Evolutionary conservation across 2,797 vertebrate genomes (phyloP).

Genomic region (Bucorvus abyssinicus): DNA sequence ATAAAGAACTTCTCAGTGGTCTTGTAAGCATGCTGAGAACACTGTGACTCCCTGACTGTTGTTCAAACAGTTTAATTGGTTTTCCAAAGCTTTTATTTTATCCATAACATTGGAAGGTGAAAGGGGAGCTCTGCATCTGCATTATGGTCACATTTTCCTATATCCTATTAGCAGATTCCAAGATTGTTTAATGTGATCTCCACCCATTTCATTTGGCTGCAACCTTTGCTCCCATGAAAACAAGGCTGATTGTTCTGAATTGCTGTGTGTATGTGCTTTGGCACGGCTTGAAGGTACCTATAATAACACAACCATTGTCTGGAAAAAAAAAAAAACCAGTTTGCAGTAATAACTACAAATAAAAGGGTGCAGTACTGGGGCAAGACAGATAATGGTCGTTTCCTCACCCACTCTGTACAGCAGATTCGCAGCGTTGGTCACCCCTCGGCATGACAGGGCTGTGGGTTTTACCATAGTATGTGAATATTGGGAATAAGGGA

Average conservation of each 20-base stretch:
- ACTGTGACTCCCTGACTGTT: not conserved
- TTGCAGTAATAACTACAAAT: conserved; percentile 70
- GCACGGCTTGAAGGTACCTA: conserved; percentile 73
- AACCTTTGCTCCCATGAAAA: conserved; percentile 76
- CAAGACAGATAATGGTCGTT: conserved; percentile 52
- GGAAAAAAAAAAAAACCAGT: conserved; percentile 55
- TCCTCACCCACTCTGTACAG: not conserved
- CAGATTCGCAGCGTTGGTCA: not conserved
- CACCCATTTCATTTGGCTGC: conserved; percentile 80
- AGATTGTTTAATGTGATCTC: conserved; percentile 77
- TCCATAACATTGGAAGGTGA: conserved; percentile 61
- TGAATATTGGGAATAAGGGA: conserved; percentile 26
- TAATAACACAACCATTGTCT: conserved; percentile 73
- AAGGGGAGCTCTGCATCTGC: conserved; percentile 68
- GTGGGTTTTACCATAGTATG: not conserved
- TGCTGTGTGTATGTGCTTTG: conserved; percentile 78
- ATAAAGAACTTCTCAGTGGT: not conserved
- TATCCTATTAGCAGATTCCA: conserved; percentile 79
- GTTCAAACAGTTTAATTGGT: conserved; percentile 62
- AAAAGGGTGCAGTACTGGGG: conserved; percentile 63
- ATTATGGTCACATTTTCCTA: conserved; percentile 78
- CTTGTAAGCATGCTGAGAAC: not conserved
- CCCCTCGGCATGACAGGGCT: not conserved
- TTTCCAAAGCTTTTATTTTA: conserved; percentile 63
- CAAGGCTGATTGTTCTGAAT: conserved; percentile 76